Conservation (phyloP, 2,888 invertebrate genomes). For the Clostera curtula region DNA sequence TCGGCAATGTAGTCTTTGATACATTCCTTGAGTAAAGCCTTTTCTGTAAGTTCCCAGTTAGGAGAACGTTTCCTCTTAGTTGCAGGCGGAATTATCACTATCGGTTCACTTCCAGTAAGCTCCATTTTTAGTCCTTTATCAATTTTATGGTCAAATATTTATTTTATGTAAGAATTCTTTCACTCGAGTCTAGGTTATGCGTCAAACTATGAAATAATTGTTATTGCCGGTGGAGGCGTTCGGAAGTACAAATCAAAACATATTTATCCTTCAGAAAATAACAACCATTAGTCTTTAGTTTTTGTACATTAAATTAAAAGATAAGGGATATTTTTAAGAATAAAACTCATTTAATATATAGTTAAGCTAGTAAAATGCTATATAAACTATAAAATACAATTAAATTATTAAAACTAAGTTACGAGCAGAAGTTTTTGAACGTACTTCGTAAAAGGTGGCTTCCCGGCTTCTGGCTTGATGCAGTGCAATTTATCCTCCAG, state of each 20-base stretch:
- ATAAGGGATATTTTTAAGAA: neutral
- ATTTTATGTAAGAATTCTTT: neutral
- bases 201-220: neutral
- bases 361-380: slow-evolving; percentile 1
- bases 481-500: no score
- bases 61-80: no score
- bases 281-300: no score
- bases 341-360: neutral
- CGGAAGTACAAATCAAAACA: neutral
- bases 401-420: neutral
- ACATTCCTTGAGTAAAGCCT: no score
- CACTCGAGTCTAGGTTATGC: neutral
- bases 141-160: no score
- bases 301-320: slow-evolving; percentile 1
- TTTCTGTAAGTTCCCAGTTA: no score
- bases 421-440: neutral
- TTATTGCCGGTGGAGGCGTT: neutral
- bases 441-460: neutral
- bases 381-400: slow-evolving; percentile 1
- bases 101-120: no score
- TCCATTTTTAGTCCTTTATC: no score
- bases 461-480: no score
- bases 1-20: no score
- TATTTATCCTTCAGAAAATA: slow-evolving; percentile 1
- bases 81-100: no score